Evolutionary conservation across 1,140 invertebrate species (phyloP), one percentile per base, ranked within the genome.

Genomic region (Drosophila persimilis): DNA sequence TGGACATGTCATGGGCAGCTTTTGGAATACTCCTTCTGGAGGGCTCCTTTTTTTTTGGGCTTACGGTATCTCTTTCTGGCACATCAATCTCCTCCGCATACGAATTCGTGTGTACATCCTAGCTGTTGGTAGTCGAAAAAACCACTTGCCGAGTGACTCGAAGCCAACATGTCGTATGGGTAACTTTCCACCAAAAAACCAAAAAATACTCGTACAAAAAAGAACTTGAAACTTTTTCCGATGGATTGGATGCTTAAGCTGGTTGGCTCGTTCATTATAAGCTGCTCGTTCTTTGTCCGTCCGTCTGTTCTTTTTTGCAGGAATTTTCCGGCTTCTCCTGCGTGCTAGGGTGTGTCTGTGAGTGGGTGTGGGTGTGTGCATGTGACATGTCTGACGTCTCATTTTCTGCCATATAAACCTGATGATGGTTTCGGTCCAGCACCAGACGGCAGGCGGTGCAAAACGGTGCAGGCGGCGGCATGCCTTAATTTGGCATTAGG

Each of bases 361-460:
- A 62, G 35, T 69, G 50, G 29, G 20, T 74, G 61, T 17, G 17
- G 67, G 35, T 69, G 50, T 39, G 20, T 74, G 61, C 77, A 50
- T 84, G 75, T 66, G 80, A 81, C 77, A 80, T 70, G 58, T 61
- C 61, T 80, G 81, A 86, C 81, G 77, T 78, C 69, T 86, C 77
- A 81, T 86, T 86, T 86, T 81, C 73, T 81, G 81, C 77, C 77
- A 61, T 55, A 80, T 77, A 85, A 86, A 86, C 77, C 69, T 69
- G 47, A 80, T 67, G 50, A 54, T 66, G 60, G 65, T 60, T 84
- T 69, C 15, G 35, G 35, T 13, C 35, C 35, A 5, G 35, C 35
- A 39, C 1, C 11, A 9, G 31, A 20, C 20, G 20, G 31, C 31
- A 31, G 31, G 31, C 8, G 31, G 2, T 31, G 35, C 35, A 39